Percentiles rank a stretch among this genome's conserved stretches.
phyloP scores from a whole-genome alignment of 2,888 invertebrate genomes.

The Trichacis sp. region DNA sequence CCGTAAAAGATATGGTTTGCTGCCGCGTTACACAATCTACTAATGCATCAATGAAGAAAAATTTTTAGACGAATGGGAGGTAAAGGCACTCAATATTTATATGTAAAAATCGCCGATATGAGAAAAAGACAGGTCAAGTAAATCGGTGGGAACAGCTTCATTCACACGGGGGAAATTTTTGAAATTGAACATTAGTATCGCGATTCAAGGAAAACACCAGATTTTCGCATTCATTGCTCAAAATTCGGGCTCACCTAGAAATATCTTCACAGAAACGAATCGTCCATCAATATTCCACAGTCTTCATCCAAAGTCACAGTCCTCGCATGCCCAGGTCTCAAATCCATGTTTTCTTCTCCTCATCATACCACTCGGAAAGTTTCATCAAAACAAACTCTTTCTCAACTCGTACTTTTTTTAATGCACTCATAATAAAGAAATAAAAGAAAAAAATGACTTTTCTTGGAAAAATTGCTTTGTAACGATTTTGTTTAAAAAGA shows the following conservation, averaged over 20 bases:
- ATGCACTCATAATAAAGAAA: constrained; percentile 4
- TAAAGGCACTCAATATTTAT: too few species aligned
- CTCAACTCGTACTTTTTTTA: not conserved
- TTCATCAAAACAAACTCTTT: constrained; percentile 9
- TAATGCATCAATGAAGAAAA: too few species aligned
- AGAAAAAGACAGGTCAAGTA: too few species aligned
- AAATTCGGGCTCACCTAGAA: constrained; percentile 48
- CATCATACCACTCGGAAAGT: constrained; percentile 36
- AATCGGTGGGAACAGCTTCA: too few species aligned
- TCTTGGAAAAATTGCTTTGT: too few species aligned
- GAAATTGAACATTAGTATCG: too few species aligned
- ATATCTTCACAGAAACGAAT: constrained; percentile 46
- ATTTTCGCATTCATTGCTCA: constrained; percentile 39
- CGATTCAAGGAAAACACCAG: not conserved
- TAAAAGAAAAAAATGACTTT: constrained; percentile 6
- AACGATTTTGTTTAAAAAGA: not conserved
- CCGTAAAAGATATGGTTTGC: too few species aligned
- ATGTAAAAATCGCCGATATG: too few species aligned
- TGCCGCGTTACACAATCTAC: too few species aligned
- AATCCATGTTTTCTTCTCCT: constrained; percentile 31
- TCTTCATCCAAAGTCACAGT: constrained; percentile 47
- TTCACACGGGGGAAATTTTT: too few species aligned
- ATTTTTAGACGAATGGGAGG: too few species aligned
- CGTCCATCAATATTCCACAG: constrained; percentile 43
- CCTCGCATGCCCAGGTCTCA: constrained; percentile 38